phyloP scores from a whole-genome alignment of 1,140 invertebrate species.

The Triops longicaudatus region DNA sequence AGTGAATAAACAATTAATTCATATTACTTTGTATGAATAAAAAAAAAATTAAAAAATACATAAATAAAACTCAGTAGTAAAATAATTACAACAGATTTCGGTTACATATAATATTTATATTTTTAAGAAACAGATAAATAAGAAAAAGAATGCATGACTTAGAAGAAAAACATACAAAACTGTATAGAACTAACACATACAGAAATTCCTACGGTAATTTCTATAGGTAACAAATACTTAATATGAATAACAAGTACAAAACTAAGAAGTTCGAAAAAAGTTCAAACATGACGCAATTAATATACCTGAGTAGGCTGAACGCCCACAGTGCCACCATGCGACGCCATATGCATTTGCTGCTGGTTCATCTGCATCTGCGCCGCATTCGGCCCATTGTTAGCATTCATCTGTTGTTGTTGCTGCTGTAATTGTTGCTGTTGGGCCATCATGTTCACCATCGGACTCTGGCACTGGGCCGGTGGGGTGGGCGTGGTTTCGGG shows the following conservation, averaged over 20 bases:
- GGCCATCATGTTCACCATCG: not conserved
- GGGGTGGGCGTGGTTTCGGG: not conserved
- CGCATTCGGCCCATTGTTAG: not conserved
- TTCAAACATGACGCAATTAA: not conserved
- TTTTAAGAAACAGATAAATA: no score
- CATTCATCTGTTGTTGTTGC: conserved; percentile 26
- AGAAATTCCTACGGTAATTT: no score
- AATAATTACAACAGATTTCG: no score
- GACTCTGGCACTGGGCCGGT: not conserved
- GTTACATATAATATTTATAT: no score
- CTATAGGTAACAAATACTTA: no score
- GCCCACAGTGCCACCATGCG: not conserved
- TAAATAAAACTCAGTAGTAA: not conserved
- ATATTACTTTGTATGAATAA: no score
- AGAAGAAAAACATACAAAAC: no score
- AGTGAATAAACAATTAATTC: not conserved
- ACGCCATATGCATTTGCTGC: not conserved
- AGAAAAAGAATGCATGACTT: no score
- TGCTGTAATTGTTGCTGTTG: conserved; percentile 24
- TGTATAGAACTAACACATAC: no score
- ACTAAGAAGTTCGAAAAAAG: no score
- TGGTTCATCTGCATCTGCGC: conserved; percentile 25
- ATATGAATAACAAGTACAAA: no score
- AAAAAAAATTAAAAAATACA: no score
- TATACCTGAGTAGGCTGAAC: not conserved